These are phyloP conservation scores for Lithophane ornitopus DNA, from an alignment of 2,888 invertebrate species.

Conservation along the genomic window DNA sequence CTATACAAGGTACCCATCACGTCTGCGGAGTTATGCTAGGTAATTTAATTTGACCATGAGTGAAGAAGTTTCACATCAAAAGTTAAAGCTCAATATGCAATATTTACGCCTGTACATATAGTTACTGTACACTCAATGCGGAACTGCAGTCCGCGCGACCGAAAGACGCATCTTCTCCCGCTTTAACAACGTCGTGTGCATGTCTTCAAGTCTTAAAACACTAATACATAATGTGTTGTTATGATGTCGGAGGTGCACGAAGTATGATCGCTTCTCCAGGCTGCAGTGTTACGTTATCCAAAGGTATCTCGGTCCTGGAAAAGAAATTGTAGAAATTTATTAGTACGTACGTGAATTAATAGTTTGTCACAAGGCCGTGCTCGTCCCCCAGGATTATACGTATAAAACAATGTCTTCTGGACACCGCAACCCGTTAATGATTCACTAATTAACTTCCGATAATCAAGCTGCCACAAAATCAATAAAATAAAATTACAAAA, in stretches of 20 bases:
- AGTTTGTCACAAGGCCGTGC: background rate
- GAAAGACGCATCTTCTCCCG: background rate
- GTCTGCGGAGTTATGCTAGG: too few relatives aligned
- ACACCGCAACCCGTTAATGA: background rate
- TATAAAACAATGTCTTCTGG: background rate
- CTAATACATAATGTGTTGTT: background rate
- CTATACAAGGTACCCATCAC: too few relatives aligned
- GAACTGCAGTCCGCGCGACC: background rate
- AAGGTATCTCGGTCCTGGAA: slow-evolving; percentile 68
- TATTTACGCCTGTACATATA: too few relatives aligned
- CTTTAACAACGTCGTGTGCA: background rate
- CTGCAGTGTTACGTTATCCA: slow-evolving; percentile 67
- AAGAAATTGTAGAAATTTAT: background rate
- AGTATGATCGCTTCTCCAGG: slow-evolving; percentile 78
- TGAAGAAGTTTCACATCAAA: background rate
- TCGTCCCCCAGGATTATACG: background rate
- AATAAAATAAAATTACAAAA: background rate
- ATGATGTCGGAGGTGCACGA: slow-evolving; percentile 65
- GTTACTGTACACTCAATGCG: background rate
- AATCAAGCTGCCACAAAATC: background rate
- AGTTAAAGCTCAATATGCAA: background rate
- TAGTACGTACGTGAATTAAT: background rate
- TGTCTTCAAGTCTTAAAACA: background rate
- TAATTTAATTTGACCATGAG: too few relatives aligned
- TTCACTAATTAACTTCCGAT: background rate